A percentile compares a stretch with the other conserved stretches of the same genome.
These are phyloP conservation scores for Limnephilus rhombicus DNA, from an alignment of 2,888 invertebrate species.

Conservation along the genomic window DNA sequence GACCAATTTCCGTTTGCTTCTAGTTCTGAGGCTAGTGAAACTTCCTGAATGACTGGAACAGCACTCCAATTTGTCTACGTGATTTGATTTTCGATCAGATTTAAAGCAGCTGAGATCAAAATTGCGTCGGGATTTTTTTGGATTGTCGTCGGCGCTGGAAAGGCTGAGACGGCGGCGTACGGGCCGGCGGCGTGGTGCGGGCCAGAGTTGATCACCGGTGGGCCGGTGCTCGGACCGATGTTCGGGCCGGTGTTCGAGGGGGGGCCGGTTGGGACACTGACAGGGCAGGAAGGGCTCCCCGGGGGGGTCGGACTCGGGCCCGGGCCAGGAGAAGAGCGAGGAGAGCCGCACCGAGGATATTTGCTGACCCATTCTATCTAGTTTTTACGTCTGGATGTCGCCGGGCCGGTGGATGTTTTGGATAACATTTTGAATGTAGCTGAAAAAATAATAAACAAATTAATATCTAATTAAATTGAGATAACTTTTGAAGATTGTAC, in stretches of 20 bases:
- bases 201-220: background rate
- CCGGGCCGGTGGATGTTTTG: background rate
- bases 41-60: background rate
- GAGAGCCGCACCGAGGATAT: slow-evolving; percentile 60
- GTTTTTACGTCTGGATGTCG: background rate
- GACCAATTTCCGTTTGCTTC: background rate
- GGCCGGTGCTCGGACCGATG: background rate
- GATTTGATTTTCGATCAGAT: background rate
- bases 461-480: background rate
- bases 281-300: slow-evolving; percentile 17
- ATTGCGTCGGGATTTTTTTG: background rate
- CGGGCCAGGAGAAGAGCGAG: slow-evolving; percentile 55
- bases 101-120: slow-evolving; percentile 44
- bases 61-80: background rate
- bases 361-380: slow-evolving; percentile 63
- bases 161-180: slow-evolving; percentile 25
- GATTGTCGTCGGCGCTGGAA: background rate
- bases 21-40: background rate
- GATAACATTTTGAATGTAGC: background rate
- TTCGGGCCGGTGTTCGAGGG: background rate
- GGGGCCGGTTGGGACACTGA: background rate
- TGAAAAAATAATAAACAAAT: background rate
- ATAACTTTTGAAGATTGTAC: too few species aligned
- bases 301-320: slow-evolving; percentile 13
- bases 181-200: background rate